Evolutionary conservation across 2,888 invertebrate genomes (phyloP).

Genomic region (Bellardia pandia): DNA sequence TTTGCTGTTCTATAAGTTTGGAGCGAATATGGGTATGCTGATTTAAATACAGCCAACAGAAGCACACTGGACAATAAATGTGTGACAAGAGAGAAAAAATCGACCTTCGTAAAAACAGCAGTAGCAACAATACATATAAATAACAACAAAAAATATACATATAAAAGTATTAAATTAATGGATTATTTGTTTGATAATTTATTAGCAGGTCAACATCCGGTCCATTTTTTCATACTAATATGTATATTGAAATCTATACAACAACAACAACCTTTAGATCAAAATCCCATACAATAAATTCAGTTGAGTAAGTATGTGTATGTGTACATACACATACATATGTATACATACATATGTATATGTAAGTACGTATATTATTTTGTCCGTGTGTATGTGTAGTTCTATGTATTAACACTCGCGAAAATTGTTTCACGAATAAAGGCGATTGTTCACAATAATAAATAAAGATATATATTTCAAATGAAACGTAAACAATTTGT

Average conservation of each 20-base stretch:
- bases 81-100: slow-evolving; percentile 47
- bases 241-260: slow-evolving; percentile 22
- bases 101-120: slow-evolving; percentile 31
- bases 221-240: slow-evolving; percentile 46
- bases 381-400: background rate
- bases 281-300: slow-evolving; percentile 42
- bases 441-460: too few relatives aligned
- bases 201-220: slow-evolving; percentile 67
- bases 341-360: too few relatives aligned
- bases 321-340: too few relatives aligned
- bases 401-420: too few relatives aligned
- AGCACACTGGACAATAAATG: slow-evolving; percentile 33
- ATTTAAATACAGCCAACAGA: slow-evolving; percentile 32
- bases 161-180: slow-evolving; percentile 70
- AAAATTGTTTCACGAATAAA: too few relatives aligned
- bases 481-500: too few relatives aligned
- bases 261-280: background rate
- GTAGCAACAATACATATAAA: slow-evolving; percentile 38
- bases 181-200: slow-evolving; percentile 71
- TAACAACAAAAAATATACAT: slow-evolving; percentile 37
- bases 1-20: background rate
- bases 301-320: background rate
- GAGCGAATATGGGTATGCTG: background rate
- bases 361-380: too few relatives aligned
- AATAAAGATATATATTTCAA: too few relatives aligned